These are phyloP conservation scores for Argyrosomus regius DNA, from an alignment of 2,797 vertebrate genomes.

Conservation along the genomic window DNA sequence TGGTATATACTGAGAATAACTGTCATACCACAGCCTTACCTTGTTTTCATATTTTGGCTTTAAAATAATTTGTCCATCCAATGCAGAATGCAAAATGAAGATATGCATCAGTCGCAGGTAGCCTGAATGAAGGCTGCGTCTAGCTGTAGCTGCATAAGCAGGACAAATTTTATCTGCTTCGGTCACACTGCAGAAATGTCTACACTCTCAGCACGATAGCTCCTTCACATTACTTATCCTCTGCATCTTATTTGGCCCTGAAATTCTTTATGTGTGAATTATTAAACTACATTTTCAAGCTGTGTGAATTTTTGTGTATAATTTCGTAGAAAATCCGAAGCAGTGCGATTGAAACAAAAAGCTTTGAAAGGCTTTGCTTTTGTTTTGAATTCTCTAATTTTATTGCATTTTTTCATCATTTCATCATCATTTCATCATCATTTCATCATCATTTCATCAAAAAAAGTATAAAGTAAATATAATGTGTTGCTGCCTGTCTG, in stretches of 20 bases:
- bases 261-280: slow-evolving; percentile 25
- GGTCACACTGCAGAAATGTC: slow-evolving; percentile 22
- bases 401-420: background rate
- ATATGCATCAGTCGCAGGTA: slow-evolving; percentile 11
- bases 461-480: background rate
- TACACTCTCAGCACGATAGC: background rate
- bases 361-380: background rate
- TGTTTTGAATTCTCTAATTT: slow-evolving; percentile 42
- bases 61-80: slow-evolving; percentile 20
- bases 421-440: slow-evolving; percentile 33
- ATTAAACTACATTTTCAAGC: slow-evolving; percentile 14
- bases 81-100: slow-evolving; percentile 9
- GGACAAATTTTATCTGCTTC: slow-evolving; percentile 32
- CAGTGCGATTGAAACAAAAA: background rate
- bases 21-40: slow-evolving; percentile 3
- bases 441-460: slow-evolving; percentile 14
- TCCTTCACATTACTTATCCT: slow-evolving; percentile 11
- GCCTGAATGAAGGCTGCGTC: slow-evolving; percentile 4
- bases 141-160: slow-evolving; percentile 21
- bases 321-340: slow-evolving; percentile 13
- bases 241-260: slow-evolving; percentile 1
- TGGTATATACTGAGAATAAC: background rate
- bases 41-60: background rate
- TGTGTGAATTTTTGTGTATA: slow-evolving; percentile 2
- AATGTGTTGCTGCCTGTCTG: background rate